phyloP scores from a whole-genome alignment of 2,797 vertebrate genomes.

The Philypnodon macrostomus region DNA sequence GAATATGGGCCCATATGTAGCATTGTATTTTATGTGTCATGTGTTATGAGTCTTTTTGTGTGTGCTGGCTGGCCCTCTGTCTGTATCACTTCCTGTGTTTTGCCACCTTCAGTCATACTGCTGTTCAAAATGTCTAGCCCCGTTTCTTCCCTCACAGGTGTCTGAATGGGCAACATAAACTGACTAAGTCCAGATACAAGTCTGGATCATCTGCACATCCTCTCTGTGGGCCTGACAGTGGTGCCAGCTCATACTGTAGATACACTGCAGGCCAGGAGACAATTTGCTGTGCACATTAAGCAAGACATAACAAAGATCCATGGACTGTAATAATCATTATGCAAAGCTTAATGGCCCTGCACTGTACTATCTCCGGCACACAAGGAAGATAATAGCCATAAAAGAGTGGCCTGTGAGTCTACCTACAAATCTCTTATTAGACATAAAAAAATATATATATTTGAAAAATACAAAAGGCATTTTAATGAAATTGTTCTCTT shows the following conservation, averaged over 20 bases:
- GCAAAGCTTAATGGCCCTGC: slow-evolving; percentile 60
- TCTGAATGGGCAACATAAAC: slow-evolving; percentile 52
- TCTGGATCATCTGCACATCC: slow-evolving; percentile 39
- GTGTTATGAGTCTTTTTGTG: slow-evolving; percentile 69
- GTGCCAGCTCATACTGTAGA: slow-evolving; percentile 63
- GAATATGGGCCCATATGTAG: slow-evolving; percentile 11
- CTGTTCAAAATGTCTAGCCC: slow-evolving; percentile 48
- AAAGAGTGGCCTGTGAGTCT: slow-evolving; percentile 23
- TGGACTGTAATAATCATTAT: slow-evolving; percentile 60
- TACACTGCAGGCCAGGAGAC: slow-evolving; percentile 43
- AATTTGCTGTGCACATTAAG: slow-evolving; percentile 63
- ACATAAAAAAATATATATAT: slow-evolving; percentile 10
- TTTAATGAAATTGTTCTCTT: no score
- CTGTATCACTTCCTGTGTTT: slow-evolving; percentile 80
- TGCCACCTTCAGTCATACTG: slow-evolving; percentile 65
- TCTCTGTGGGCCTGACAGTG: slow-evolving; percentile 27
- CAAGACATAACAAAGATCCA: slow-evolving; percentile 62
- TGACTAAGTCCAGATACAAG: slow-evolving; percentile 61
- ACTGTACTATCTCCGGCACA: slow-evolving; percentile 52
- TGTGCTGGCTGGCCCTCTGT: slow-evolving; percentile 70
- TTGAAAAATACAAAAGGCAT: no score
- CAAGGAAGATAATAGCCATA: slow-evolving; percentile 42
- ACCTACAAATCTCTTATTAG: slow-evolving; percentile 41
- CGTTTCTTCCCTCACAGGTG: slow-evolving; percentile 46
- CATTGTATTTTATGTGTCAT: slow-evolving; percentile 25